A percentile compares a stretch with the other conserved stretches of the same genome.
Conservation (phyloP, 2,888 invertebrate genomes). For the Eupithecia pulchellata region DNA sequence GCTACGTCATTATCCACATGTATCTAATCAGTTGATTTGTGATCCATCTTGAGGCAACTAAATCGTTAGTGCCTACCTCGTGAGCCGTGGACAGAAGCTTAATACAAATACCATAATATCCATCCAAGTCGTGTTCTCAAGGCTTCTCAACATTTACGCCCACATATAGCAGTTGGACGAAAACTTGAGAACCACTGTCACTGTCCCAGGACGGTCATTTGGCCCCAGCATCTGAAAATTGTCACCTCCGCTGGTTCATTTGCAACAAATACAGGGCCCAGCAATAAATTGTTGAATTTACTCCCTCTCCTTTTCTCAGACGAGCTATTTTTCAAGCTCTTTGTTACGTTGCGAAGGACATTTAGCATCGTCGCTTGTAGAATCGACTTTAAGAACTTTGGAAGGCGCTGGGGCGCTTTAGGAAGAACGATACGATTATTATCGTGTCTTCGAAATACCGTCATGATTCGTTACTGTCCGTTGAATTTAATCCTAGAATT, state of each 20-base stretch:
- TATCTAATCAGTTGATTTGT: not conserved
- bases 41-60: not conserved
- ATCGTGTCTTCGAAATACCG: not conserved
- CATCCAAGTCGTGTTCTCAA: constrained; percentile 23
- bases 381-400: constrained; percentile 53
- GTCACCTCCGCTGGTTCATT: constrained; percentile 83
- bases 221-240: constrained; percentile 74
- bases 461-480: not conserved
- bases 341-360: constrained; percentile 73
- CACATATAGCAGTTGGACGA: constrained; percentile 58
- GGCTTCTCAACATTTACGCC: too few species aligned
- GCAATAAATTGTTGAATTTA: constrained; percentile 82
- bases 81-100: not conserved
- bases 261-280: constrained; percentile 80
- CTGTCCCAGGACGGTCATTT: constrained; percentile 74
- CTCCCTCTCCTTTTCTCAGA: constrained; percentile 73
- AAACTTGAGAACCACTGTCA: constrained; percentile 61
- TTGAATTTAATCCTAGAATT: not conserved
- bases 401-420: not conserved
- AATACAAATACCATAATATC: not conserved
- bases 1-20: not conserved
- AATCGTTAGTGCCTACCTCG: not conserved
- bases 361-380: constrained; percentile 68
- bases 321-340: constrained; percentile 78
- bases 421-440: constrained; percentile 1